Percentiles rank a stretch among this genome's conserved stretches.
Evolutionary conservation across 2,113 vertebrate species (phyloP).

Genomic region (Engystomops pustulosus): DNA sequence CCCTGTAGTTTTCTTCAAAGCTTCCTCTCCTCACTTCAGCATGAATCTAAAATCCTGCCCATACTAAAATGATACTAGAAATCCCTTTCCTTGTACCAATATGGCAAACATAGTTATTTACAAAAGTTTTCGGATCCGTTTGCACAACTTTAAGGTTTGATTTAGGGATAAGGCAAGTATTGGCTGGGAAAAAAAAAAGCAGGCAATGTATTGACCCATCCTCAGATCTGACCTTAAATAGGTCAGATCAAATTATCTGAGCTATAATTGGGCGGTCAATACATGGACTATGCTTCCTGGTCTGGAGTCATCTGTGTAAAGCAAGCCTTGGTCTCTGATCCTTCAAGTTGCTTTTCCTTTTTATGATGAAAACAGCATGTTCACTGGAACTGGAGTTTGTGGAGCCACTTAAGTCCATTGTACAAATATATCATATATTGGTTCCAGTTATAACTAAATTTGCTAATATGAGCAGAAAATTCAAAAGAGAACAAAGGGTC

Average conservation of each 20-base stretch:
- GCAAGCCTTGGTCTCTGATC: background rate
- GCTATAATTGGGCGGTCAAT: no score
- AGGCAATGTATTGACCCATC: no score
- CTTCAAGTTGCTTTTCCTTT: background rate
- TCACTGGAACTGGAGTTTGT: no score
- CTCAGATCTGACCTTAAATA: no score
- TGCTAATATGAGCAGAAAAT: background rate
- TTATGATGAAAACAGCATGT: no score
- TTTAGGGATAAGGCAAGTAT: no score
- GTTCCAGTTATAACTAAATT: background rate
- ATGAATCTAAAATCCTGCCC: slow-evolving; percentile 78
- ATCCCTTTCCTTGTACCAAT: slow-evolving; percentile 82
- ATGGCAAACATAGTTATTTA: slow-evolving; percentile 74
- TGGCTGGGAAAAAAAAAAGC: no score
- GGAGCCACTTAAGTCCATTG: no score
- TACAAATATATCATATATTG: no score
- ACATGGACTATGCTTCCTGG: no score
- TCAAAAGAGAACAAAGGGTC: background rate
- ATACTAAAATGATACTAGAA: slow-evolving; percentile 80
- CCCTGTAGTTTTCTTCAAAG: slow-evolving; percentile 67
- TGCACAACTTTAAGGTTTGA: background rate
- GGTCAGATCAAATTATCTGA: no score
- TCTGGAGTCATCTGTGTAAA: no score
- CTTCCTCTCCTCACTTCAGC: slow-evolving; percentile 70
- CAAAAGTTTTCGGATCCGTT: background rate